Percentiles rank a stretch among this genome's conserved stretches.
These are phyloP conservation scores for Clarias pachynema DNA, from an alignment of 2,797 vertebrate species.

Conservation along the genomic window DNA sequence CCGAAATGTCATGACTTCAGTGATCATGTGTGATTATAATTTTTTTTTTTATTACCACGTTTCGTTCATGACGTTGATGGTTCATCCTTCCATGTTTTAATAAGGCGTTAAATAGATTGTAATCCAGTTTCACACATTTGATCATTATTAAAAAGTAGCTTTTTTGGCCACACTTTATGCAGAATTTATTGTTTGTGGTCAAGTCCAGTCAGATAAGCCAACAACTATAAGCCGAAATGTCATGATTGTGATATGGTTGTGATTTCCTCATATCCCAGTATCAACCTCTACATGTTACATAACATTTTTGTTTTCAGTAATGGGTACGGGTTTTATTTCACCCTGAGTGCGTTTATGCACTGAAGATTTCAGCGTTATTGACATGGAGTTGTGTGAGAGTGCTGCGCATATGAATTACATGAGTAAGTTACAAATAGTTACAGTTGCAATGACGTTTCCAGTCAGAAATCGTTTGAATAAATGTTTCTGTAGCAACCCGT, in stretches of 20 bases:
- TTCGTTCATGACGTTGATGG: no score
- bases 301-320: neutral
- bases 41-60: no score
- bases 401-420: neutral
- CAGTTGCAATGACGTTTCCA: conserved; percentile 34
- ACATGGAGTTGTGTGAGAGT: conserved; percentile 36
- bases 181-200: no score
- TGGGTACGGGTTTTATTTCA: neutral
- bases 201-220: neutral
- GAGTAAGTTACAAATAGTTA: neutral
- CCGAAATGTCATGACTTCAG: no score
- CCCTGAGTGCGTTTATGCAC: neutral
- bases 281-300: no score
- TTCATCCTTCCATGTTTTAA: no score
- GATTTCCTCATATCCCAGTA: neutral
- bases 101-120: no score
- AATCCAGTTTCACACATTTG: no score
- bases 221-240: neutral
- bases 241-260: neutral
- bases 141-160: no score
- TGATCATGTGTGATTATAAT: no score
- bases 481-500: conserved; percentile 74
- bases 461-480: conserved; percentile 56
- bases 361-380: neutral
- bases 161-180: no score